phyloP scores from a whole-genome alignment of 1,140 invertebrate species.

The Sesamia nonagrioides region DNA sequence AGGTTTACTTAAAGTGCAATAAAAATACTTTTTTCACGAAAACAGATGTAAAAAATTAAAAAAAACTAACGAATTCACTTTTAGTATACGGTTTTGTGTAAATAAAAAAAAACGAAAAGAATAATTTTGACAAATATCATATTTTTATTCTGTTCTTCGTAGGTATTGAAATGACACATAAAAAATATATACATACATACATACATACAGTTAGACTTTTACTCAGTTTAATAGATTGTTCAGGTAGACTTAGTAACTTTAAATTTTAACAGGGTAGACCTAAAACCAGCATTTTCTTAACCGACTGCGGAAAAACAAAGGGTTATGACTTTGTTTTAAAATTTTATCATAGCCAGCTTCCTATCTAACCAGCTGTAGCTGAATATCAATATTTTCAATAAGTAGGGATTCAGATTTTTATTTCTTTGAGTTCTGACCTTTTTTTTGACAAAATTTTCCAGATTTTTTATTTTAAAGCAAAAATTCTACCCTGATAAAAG shows the following conservation, averaged over 20 bases:
- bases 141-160: constrained; percentile 11
- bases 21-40: background rate
- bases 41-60: no score
- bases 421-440: no score
- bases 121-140: constrained; percentile 24
- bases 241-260: background rate
- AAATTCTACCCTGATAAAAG: background rate
- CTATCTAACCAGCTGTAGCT: no score
- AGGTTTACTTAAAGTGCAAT: background rate
- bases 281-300: background rate
- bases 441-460: background rate
- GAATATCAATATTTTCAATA: no score
- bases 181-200: constrained; percentile 2
- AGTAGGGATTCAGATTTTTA: background rate
- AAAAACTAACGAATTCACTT: background rate
- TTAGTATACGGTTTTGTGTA: no score
- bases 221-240: constrained; percentile 6
- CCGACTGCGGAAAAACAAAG: background rate
- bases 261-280: background rate
- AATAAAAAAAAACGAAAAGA: background rate
- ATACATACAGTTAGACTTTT: background rate
- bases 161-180: background rate
- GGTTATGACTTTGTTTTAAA: no score
- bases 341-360: no score
- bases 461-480: background rate